Conservation (phyloP, 2,888 invertebrate genomes). For the Agonopterix heracliana region DNA sequence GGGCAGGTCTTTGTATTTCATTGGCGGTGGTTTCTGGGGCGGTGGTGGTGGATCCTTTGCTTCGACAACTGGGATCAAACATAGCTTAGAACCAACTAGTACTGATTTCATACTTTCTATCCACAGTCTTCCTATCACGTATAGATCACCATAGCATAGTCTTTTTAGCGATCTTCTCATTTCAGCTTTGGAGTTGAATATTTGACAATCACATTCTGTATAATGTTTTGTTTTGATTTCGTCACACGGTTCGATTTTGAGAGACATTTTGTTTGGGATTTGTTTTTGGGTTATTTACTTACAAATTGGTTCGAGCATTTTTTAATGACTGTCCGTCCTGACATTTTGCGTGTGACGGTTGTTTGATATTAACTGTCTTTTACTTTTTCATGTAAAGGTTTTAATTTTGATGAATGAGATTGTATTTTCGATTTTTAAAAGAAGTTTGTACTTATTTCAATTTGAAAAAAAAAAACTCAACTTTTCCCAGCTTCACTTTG, state of each 20-base stretch:
- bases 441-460: no score
- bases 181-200: conserved; percentile 22
- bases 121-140: conserved; percentile 41
- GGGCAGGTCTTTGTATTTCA: conserved; percentile 51
- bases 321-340: no score
- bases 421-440: no score
- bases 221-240: not conserved
- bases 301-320: no score
- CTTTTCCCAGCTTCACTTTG: no score
- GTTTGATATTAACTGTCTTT: no score
- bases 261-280: not conserved
- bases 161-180: conserved; percentile 13
- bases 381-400: no score
- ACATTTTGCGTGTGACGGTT: no score
- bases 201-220: not conserved
- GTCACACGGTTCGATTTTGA: not conserved
- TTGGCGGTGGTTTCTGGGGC: conserved; percentile 36
- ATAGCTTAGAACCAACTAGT: conserved; percentile 32
- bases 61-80: conserved; percentile 36
- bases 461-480: no score
- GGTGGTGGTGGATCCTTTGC: conserved; percentile 25
- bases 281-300: no score
- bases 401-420: no score
- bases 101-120: conserved; percentile 29
- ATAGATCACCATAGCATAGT: conserved; percentile 35